These are phyloP conservation scores for Propithecus perrieri DNA, from an alignment of 2,797 vertebrate genomes.

Conservation along the genomic window DNA sequence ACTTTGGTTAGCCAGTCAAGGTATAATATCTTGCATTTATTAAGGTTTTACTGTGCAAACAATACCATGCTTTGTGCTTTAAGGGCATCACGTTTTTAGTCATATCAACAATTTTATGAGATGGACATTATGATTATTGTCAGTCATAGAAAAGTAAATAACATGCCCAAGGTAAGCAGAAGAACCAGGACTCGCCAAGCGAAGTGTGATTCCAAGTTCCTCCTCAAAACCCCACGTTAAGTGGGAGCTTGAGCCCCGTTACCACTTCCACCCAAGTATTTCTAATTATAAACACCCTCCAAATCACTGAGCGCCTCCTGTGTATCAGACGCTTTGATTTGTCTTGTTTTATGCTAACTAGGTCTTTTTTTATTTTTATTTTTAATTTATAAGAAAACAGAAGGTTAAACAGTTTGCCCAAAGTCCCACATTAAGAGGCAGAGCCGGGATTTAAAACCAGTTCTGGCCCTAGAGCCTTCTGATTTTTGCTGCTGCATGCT, in stretches of 20 bases:
- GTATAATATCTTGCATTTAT: neutral
- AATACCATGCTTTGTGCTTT: slow-evolving; percentile 5
- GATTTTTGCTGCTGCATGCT: neutral
- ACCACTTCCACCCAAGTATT: neutral
- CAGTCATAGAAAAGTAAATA: neutral
- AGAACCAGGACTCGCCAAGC: neutral
- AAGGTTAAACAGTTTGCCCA: neutral
- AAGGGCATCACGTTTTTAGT: neutral
- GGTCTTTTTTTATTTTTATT: neutral
- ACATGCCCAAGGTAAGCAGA: neutral
- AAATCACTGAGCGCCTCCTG: neutral
- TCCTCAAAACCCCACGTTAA: neutral
- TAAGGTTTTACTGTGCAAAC: neutral
- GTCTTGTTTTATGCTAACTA: neutral
- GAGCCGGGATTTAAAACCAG: neutral
- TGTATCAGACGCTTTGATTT: neutral
- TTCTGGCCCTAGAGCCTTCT: neutral
- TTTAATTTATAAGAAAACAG: neutral
- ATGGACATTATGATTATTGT: neutral
- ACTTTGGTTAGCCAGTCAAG: neutral
- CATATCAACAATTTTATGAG: neutral
- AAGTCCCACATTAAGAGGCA: neutral
- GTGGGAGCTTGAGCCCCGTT: neutral
- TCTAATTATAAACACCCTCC: slow-evolving; percentile 39
- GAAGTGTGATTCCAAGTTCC: neutral